A percentile compares a stretch with the other conserved stretches of the same genome.
phyloP scores from a whole-genome alignment of 2,113 vertebrate genomes.

The Notarius lentiginosus region DNA sequence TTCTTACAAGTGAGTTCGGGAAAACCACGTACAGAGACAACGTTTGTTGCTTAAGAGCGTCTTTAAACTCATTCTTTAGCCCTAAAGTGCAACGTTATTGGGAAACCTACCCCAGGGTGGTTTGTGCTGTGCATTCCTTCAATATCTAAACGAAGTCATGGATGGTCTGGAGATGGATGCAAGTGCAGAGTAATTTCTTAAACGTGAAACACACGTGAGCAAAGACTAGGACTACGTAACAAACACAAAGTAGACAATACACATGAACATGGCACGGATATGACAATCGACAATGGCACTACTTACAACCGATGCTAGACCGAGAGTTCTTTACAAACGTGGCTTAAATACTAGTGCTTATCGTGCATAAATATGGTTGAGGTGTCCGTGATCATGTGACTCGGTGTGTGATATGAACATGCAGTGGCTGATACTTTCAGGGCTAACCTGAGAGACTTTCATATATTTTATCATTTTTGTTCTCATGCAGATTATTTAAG shows the following conservation, averaged over 20 bases:
- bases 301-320: not conserved
- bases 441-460: not conserved
- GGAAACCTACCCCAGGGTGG: not conserved
- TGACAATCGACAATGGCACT: not conserved
- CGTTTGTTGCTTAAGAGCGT: too few species aligned
- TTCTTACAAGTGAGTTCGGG: too few species aligned
- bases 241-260: not conserved
- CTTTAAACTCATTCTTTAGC: too few species aligned
- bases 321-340: not conserved
- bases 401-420: not conserved
- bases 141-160: not conserved
- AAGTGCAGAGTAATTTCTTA: not conserved
- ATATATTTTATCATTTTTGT: not conserved
- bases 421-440: not conserved
- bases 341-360: not conserved
- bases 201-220: not conserved
- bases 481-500: not conserved
- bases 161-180: not conserved
- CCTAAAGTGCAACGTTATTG: too few species aligned
- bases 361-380: not conserved
- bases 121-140: not conserved
- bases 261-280: not conserved
- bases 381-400: not conserved
- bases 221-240: not conserved
- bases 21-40: too few species aligned